Evolutionary conservation across 1,140 invertebrate species (phyloP), one percentile per base, ranked within the genome.

Genomic region (Phthorimaea operculella): DNA sequence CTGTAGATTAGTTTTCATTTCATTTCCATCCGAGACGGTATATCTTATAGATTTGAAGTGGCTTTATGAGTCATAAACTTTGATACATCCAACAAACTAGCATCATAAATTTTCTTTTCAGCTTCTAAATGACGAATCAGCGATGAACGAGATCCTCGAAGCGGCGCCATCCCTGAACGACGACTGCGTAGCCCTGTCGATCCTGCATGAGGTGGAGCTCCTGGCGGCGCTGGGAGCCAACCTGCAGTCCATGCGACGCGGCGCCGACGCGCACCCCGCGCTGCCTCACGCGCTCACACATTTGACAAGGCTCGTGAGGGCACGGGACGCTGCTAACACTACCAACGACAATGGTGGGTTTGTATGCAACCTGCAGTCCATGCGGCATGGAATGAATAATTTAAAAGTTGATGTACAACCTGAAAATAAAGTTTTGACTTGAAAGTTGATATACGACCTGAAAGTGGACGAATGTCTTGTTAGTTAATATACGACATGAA

Each of bases 121-220:
- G 80, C 51, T 85, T 10, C 58, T 85, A 48, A 83, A 85, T 66
- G 79, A 85, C 42, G 79, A 83, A 45, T 63, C 74, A 10, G 72
- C 72, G n/a, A 79, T 85, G 72, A 58, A 64, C 14, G 82, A 83
- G 45, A 82, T 85, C 51, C 66, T 79, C 48, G 79, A 80, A 15
- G 70, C 78, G 51, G 70, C 72, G 2, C 82, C 80, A 9, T 76
- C 74, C 1, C 58, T 85, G 6, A 66, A 59, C 7, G 80, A 82
- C 16, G 79, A 83, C 52, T 85, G 79, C 54, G 77, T 76, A 16
- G 69, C 74, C 3, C 55, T 82, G 1, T 85, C 82, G 1, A 81
- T 85, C 15, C 57, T 85, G 0, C 79, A 83, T 53, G 82, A 85
- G 57, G 79, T 85, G 6, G 82, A 85, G 17, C 57, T 85, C 7